A percentile compares a stretch with the other conserved stretches of the same genome.
phyloP scores from a whole-genome alignment of 2,797 vertebrate genomes.

The Thaleichthys pacificus region DNA sequence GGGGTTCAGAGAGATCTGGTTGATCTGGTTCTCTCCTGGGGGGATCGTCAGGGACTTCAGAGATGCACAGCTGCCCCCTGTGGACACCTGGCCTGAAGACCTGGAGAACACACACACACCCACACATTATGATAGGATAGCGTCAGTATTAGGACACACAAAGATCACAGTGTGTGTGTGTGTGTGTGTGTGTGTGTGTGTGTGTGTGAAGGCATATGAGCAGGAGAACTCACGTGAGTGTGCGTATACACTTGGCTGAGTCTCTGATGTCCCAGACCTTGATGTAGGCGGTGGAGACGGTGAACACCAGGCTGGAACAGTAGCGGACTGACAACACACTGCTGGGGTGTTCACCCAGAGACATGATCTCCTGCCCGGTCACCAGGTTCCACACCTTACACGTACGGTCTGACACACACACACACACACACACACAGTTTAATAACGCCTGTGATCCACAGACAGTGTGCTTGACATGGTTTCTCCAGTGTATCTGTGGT shows the following conservation, averaged over 20 bases:
- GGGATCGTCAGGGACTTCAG: conserved; percentile 84
- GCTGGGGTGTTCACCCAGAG: conserved; percentile 91
- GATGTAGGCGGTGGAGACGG: conserved; percentile 90
- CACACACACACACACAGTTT: background rate
- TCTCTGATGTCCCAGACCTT: conserved; percentile 98
- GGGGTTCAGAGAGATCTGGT: conserved; percentile 90
- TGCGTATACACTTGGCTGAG: conserved; percentile 92
- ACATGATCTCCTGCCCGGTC: conserved; percentile 99
- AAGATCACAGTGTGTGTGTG: background rate
- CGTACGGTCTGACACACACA: conserved; percentile 82
- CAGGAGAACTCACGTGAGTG: conserved; percentile 82
- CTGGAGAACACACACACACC: conserved; percentile 58
- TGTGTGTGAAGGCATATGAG: too few species aligned
- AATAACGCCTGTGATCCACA: background rate
- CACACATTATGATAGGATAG: background rate
- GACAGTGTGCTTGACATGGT: too few species aligned
- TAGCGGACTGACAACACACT: conserved; percentile 93
- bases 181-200: background rate
- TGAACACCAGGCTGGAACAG: conserved; percentile 92
- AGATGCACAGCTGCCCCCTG: conserved; percentile 83
- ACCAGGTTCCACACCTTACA: conserved; percentile 99
- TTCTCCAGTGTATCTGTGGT: background rate
- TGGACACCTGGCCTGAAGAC: conserved; percentile 90
- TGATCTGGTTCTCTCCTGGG: conserved; percentile 95
- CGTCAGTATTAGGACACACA: too few species aligned